These are phyloP conservation scores for Zoanthus solanderi DNA, from an alignment of 92 coral and sea anemone genomes.

Conservation along the genomic window DNA sequence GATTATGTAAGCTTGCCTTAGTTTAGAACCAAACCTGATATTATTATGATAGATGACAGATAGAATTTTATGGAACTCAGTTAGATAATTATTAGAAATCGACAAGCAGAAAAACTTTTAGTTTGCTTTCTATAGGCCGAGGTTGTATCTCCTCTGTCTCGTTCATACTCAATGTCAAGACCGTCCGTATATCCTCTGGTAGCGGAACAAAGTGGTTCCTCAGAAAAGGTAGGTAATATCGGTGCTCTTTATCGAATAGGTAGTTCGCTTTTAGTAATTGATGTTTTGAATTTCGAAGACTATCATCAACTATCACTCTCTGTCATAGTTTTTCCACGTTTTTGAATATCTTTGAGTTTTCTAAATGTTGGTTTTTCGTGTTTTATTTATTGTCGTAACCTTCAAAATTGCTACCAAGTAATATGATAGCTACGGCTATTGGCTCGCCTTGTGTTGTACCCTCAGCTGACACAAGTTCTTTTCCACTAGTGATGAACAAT, in stretches of 20 bases:
- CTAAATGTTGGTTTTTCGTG: too few relatives aligned
- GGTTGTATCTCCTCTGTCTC: constrained; percentile 82
- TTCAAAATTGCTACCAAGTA: too few relatives aligned
- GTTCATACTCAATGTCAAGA: constrained; percentile 48
- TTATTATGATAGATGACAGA: too few relatives aligned
- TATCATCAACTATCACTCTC: too few relatives aligned
- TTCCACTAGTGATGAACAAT: too few relatives aligned
- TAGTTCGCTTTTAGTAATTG: neutral
- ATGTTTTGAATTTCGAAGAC: neutral
- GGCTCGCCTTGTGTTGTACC: too few relatives aligned
- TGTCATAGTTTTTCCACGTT: too few relatives aligned
- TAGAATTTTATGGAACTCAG: too few relatives aligned
- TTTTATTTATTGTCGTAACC: too few relatives aligned
- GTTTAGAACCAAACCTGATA: neutral
- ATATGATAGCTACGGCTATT: too few relatives aligned
- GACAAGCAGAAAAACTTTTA: neutral
- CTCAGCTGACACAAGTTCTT: too few relatives aligned
- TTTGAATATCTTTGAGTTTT: too few relatives aligned
- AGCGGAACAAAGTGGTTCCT: constrained; percentile 15
- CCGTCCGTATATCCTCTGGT: constrained; percentile 54
- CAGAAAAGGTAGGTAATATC: constrained; percentile 45
- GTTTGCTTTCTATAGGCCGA: constrained; percentile 72
- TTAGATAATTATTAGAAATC: neutral
- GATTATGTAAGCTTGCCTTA: neutral
- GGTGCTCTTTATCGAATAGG: neutral